Conservation (phyloP, 2,797 vertebrate species). For the Hippoglossus hippoglossus region DNA sequence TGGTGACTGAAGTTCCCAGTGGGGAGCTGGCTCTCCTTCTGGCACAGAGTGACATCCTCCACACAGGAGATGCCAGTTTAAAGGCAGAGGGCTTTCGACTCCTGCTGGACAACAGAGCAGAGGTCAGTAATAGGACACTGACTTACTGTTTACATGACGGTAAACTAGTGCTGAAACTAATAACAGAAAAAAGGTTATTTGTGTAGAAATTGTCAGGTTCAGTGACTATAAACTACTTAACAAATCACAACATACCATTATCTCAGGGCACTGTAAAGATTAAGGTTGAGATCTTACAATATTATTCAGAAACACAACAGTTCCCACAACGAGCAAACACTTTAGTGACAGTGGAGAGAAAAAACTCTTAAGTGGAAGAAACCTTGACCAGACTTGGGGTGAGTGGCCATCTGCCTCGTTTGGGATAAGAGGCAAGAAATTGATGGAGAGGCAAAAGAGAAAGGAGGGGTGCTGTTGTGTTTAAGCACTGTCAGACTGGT, state of each 20-base stretch:
- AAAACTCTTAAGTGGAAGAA: too few species aligned
- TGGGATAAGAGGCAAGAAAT: too few species aligned
- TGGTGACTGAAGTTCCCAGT: constrained; percentile 63
- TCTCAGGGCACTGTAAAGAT: not conserved
- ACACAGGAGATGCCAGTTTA: constrained; percentile 81
- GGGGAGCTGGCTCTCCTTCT: constrained; percentile 88
- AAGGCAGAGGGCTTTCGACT: constrained; percentile 89
- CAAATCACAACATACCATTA: not conserved
- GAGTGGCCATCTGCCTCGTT: too few species aligned
- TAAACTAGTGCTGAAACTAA: not conserved
- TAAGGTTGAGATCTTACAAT: too few species aligned
- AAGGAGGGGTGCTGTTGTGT: too few species aligned
- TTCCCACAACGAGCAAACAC: too few species aligned
- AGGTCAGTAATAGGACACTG: constrained; percentile 77
- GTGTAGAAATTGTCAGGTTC: not conserved
- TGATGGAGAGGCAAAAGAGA: too few species aligned
- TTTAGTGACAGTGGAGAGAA: too few species aligned
- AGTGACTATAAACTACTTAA: not conserved
- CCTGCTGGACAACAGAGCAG: constrained; percentile 88
- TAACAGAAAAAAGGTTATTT: not conserved
- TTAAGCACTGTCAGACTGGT: too few species aligned
- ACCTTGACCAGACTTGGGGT: too few species aligned
- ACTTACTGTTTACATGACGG: not conserved
- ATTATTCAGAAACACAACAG: too few species aligned
- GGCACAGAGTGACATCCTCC: constrained; percentile 88